Evolutionary conservation across 2,113 vertebrate genomes (phyloP).

Genomic region (Xyliphius kryptos): DNA sequence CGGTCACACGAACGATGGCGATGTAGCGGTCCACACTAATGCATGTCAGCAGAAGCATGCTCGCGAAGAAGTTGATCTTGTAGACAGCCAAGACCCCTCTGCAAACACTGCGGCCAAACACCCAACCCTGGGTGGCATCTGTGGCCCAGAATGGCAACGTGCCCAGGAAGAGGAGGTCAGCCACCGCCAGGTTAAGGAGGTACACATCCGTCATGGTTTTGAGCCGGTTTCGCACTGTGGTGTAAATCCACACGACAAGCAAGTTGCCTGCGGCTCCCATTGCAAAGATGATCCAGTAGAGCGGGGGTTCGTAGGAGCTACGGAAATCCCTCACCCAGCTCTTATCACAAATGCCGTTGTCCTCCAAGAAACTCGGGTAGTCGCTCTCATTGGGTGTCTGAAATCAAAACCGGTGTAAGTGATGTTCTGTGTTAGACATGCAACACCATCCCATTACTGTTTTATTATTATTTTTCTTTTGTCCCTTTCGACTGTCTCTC

Average conservation of each 20-base stretch:
- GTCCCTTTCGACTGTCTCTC: not conserved
- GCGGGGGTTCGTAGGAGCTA: constrained; percentile 60
- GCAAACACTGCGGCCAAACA: constrained; percentile 66
- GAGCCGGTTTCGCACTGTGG: constrained; percentile 65
- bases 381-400: constrained; percentile 38
- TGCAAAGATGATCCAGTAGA: constrained; percentile 75
- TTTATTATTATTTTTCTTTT: not conserved
- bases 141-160: constrained; percentile 85
- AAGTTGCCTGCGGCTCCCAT: constrained; percentile 75
- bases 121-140: constrained; percentile 65
- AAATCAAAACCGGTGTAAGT: not conserved
- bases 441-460: too few species aligned
- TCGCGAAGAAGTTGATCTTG: constrained; percentile 85
- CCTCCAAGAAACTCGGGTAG: not conserved
- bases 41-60: constrained; percentile 79
- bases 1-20: constrained; percentile 69
- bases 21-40: constrained; percentile 85
- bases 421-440: too few species aligned
- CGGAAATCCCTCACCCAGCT: constrained; percentile 62
- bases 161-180: constrained; percentile 78
- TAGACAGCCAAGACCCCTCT: constrained; percentile 73
- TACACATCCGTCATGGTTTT: constrained; percentile 81
- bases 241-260: constrained; percentile 74
- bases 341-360: constrained; percentile 55
- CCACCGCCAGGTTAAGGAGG: constrained; percentile 77